A percentile compares a stretch with the other conserved stretches of the same genome.
Conservation (phyloP, 1,140 invertebrate genomes). For the Sweltsa coloradensis region DNA sequence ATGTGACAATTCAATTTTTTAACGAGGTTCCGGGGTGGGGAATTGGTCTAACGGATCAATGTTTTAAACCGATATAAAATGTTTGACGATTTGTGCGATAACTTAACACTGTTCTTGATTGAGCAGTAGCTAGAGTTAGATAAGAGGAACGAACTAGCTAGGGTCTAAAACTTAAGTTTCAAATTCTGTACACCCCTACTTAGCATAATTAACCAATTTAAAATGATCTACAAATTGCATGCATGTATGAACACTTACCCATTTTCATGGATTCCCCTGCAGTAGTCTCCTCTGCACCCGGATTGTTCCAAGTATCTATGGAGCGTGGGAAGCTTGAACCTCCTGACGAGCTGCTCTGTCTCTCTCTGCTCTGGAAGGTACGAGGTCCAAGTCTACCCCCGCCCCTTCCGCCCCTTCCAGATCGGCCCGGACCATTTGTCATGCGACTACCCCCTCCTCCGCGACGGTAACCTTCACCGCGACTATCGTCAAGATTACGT, state of each 20-base stretch:
- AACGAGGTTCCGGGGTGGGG: too few species aligned
- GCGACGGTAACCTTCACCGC: constrained; percentile 30
- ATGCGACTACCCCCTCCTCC: constrained; percentile 36
- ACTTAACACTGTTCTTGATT: too few species aligned
- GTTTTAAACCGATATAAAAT: too few species aligned
- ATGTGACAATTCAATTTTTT: too few species aligned
- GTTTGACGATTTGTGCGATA: too few species aligned
- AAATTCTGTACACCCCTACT: too few species aligned
- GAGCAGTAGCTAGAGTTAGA: too few species aligned
- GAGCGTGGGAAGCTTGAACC: constrained; percentile 27
- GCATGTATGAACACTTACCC: constrained; percentile 22
- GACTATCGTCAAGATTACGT: constrained; percentile 36
- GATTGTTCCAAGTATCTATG: constrained; percentile 34
- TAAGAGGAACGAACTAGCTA: too few species aligned
- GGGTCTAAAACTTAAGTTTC: too few species aligned
- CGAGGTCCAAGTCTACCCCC: constrained; percentile 37
- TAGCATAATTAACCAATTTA: too few species aligned
- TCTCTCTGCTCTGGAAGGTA: constrained; percentile 34
- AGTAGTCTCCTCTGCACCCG: constrained; percentile 28
- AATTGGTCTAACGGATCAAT: too few species aligned
- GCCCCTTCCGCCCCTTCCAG: constrained; percentile 40
- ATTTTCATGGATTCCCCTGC: constrained; percentile 28
- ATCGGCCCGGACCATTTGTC: constrained; percentile 24
- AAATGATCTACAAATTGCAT: too few species aligned
- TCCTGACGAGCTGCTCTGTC: constrained; percentile 4